Evolutionary conservation across 1,140 invertebrate species (phyloP), one percentile per base, ranked within the genome.

Genomic region (Sitodiplosis mosellana): DNA sequence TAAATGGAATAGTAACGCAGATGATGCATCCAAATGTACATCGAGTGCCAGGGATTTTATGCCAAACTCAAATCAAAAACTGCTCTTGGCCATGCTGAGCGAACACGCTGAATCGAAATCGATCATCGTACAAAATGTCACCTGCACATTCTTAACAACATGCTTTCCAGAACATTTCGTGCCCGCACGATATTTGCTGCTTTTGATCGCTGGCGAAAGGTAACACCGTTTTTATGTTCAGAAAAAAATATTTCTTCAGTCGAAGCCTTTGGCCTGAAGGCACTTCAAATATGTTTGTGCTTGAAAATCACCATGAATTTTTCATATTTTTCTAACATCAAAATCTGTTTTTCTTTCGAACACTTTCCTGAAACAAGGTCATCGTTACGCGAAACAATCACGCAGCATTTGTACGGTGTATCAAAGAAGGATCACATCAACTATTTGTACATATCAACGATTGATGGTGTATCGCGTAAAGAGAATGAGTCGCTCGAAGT

Each of bases 151-250:
- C 63, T 75, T 85, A 2, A 76, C 80, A 2, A 77, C 75, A 15
- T 79, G 91, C 42, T 94, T 90, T 65, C 80, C 82, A 4, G 66
- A 76, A 22, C 73, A 84, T 55, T 83, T 90, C 62, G 74, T 85
- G 2, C 78, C 84, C 2, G 84, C 87, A 2, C 70, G 87, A 53
- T 91, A 85, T 60, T 67, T 91, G 14, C 66, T 94, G 33, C 66
- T 94, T n/a, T 59, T 90, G 19, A 84, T 87, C 11, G 80, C 78
- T 55, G 87, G 85, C 33, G 88, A 94, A 60, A 73, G 65, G 82
- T 86, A 65, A n/a, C n/a, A n/a, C n/a, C n/a, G n/a, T n/a, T n/a
- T n/a, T n/a, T n/a, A n/a, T n/a, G n/a, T n/a, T n/a, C n/a, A n/a
- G n/a, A n/a, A n/a, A n/a, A n/a, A n/a, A n/a, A n/a, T n/a, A n/a